phyloP scores from a whole-genome alignment of 92 coral and sea anemone species.

The Porites rus region DNA sequence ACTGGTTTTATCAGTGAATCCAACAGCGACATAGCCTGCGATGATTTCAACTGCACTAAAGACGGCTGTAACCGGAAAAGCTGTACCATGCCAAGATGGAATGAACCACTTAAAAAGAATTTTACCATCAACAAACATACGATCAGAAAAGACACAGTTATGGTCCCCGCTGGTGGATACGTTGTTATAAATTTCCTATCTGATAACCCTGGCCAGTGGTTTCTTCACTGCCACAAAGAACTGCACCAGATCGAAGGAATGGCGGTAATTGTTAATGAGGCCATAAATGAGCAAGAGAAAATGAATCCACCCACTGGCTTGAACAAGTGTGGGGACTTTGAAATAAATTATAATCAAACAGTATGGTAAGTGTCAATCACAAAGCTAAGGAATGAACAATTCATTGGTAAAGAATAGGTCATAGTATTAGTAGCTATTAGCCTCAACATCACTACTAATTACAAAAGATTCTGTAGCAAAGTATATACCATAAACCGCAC shows the following conservation, averaged over 20 bases:
- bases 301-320: conserved; percentile 11
- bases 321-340: conserved; percentile 38
- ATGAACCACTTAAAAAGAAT: background rate
- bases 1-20: conserved; percentile 46
- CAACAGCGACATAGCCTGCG: conserved; percentile 69
- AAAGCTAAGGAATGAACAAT: no score
- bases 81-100: conserved; percentile 60
- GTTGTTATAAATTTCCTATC: conserved; percentile 73
- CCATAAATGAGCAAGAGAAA: background rate
- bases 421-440: no score
- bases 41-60: conserved; percentile 44
- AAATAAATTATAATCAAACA: background rate
- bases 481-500: no score
- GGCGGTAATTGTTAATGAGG: conserved; percentile 68
- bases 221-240: conserved; percentile 74
- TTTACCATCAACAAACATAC: conserved; percentile 57
- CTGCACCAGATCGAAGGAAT: conserved; percentile 68
- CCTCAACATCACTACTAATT: no score
- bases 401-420: no score
- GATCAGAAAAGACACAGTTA: conserved; percentile 75
- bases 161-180: conserved; percentile 1
- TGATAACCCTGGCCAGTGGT: conserved; percentile 57
- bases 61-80: background rate
- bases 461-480: no score
- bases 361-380: no score